Conservation (phyloP, 2,797 vertebrate genomes). For the Myotis daubentonii region DNA sequence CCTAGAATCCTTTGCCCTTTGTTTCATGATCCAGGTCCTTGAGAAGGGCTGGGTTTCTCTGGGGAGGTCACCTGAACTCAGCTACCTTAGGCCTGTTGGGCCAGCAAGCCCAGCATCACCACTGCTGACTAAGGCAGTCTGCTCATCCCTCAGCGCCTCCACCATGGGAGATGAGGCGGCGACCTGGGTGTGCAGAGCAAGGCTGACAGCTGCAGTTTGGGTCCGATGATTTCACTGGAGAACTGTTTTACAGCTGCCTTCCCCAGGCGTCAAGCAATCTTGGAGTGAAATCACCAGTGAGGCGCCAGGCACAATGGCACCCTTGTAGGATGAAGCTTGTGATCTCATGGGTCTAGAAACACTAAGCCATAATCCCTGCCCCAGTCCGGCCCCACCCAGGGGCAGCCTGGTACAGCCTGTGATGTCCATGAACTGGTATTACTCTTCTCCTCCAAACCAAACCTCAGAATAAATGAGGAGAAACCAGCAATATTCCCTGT, state of each 20-base stretch:
- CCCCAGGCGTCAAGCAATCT: slow-evolving; percentile 70
- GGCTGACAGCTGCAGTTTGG: slow-evolving; percentile 36
- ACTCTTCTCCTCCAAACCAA: background rate
- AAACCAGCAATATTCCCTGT: background rate
- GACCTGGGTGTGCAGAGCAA: background rate
- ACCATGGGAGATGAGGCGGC: background rate
- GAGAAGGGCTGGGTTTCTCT: background rate
- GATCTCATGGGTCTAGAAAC: slow-evolving; percentile 58
- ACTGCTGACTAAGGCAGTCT: background rate
- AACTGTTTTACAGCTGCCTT: slow-evolving; percentile 80
- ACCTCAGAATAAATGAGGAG: background rate
- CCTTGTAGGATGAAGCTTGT: slow-evolving; percentile 56
- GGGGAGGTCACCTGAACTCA: background rate
- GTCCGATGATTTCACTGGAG: slow-evolving; percentile 77
- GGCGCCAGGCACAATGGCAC: slow-evolving; percentile 54
- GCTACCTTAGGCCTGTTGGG: background rate
- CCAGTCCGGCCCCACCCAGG: slow-evolving; percentile 13
- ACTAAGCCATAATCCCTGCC: background rate
- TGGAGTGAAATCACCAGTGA: slow-evolving; percentile 79
- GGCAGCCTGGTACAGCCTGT: background rate
- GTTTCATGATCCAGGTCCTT: background rate
- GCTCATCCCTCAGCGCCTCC: background rate
- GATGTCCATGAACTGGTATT: background rate
- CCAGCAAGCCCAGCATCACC: background rate
- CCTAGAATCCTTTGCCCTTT: background rate